Percentiles rank a stretch among this genome's conserved stretches.
Conservation (phyloP, 2,797 vertebrate species). For the Coluber constrictor region DNA sequence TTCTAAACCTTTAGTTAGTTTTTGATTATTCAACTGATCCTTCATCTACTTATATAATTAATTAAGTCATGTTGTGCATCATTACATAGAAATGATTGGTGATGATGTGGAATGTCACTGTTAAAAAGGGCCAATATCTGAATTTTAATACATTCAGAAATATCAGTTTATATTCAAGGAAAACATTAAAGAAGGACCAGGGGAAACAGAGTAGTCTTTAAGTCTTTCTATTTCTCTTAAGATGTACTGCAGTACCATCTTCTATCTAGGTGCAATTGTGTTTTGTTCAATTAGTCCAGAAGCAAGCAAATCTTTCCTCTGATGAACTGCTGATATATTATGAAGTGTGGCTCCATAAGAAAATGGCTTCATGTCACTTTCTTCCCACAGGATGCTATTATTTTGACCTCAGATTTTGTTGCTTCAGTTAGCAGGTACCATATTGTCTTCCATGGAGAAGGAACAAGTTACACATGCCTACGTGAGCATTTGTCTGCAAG, state of each 20-base stretch:
- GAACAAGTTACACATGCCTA: neutral
- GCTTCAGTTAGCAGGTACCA: neutral
- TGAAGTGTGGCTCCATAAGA: neutral
- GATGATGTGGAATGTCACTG: neutral
- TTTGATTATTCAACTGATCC: neutral
- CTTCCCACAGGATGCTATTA: neutral
- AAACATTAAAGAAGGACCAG: neutral
- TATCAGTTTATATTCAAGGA: neutral
- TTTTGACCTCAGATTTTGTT: neutral
- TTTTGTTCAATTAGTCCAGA: neutral
- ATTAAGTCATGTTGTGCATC: neutral
- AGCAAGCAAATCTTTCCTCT: too few relatives aligned
- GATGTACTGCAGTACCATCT: neutral
- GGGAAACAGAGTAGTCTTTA: neutral
- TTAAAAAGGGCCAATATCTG: neutral
- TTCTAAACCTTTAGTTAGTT: neutral
- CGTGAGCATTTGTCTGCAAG: neutral
- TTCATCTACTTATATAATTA: neutral
- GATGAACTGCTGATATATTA: neutral
- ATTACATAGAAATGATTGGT: neutral
- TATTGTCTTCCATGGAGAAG: neutral
- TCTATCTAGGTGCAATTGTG: neutral
- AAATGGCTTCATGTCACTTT: neutral
- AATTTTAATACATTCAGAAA: neutral
- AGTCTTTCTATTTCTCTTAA: neutral